Conservation (phyloP, 2,888 invertebrate species). For the Nineta flava region DNA sequence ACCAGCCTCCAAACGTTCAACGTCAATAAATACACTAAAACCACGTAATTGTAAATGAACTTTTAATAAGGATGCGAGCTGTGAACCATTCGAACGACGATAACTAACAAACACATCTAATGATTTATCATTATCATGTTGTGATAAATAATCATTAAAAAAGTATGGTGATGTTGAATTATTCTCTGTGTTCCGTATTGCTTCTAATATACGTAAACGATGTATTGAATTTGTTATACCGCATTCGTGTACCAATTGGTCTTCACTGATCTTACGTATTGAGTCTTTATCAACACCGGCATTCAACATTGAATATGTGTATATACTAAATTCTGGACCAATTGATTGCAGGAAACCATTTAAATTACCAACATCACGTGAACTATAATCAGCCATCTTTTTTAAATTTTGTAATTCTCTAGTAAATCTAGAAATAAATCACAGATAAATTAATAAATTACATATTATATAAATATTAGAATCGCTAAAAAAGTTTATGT, state of each 20-base stretch:
- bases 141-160: too few relatives aligned
- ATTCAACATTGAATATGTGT: slow-evolving; percentile 92
- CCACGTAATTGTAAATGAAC: slow-evolving; percentile 92
- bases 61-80: slow-evolving; percentile 86
- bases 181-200: slow-evolving; percentile 47
- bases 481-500: background rate
- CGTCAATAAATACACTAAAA: slow-evolving; percentile 95
- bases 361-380: slow-evolving; percentile 80
- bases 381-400: slow-evolving; percentile 92
- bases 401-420: slow-evolving; percentile 85
- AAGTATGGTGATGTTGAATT: too few relatives aligned
- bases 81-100: slow-evolving; percentile 91
- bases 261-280: slow-evolving; percentile 73
- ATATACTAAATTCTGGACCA: slow-evolving; percentile 82
- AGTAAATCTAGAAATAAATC: slow-evolving; percentile 50
- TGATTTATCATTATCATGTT: slow-evolving; percentile 58
- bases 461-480: too few relatives aligned
- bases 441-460: background rate
- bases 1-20: slow-evolving; percentile 92
- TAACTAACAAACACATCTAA: slow-evolving; percentile 98
- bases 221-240: slow-evolving; percentile 90
- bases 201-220: slow-evolving; percentile 74
- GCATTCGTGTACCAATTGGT: slow-evolving; percentile 81
- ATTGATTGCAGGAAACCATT: slow-evolving; percentile 71
- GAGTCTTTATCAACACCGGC: slow-evolving; percentile 88